Evolutionary conservation across 2,888 invertebrate species (phyloP).

Genomic region (Amphipyra berbera): DNA sequence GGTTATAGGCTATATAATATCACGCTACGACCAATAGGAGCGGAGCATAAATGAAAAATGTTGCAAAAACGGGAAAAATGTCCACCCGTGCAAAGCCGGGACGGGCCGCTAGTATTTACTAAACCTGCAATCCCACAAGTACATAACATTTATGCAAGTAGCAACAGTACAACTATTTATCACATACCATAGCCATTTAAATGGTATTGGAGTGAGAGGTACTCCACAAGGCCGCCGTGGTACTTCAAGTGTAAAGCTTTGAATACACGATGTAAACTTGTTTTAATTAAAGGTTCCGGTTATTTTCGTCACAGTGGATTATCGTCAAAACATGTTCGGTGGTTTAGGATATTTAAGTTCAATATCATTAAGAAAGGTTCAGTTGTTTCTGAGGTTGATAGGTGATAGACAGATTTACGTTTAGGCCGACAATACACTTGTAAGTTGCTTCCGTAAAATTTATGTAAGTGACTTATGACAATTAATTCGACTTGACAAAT

Average conservation of each 20-base stretch:
- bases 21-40: no score
- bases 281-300: constrained; percentile 48
- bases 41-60: no score
- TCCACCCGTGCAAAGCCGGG: no score
- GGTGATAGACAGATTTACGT: no score
- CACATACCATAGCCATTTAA: constrained; percentile 56
- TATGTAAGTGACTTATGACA: no score
- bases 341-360: constrained; percentile 28
- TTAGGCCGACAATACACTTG: no score
- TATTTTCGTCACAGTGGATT: constrained; percentile 52
- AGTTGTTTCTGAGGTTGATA: no score
- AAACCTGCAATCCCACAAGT: constrained; percentile 25
- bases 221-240: constrained; percentile 64
- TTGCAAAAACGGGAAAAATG: no score
- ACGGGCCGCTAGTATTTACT: no score
- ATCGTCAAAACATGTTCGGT: constrained; percentile 33
- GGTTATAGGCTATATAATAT: no score
- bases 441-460: no score
- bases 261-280: constrained; percentile 41
- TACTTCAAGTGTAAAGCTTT: constrained; percentile 46
- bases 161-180: constrained; percentile 39
- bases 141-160: constrained; percentile 24
- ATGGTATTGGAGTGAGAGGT: constrained; percentile 58
- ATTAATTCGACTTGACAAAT: no score
- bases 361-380: constrained; percentile 36